Conservation (phyloP, 2,113 vertebrate genomes). For the Platysternon megacephalum region DNA sequence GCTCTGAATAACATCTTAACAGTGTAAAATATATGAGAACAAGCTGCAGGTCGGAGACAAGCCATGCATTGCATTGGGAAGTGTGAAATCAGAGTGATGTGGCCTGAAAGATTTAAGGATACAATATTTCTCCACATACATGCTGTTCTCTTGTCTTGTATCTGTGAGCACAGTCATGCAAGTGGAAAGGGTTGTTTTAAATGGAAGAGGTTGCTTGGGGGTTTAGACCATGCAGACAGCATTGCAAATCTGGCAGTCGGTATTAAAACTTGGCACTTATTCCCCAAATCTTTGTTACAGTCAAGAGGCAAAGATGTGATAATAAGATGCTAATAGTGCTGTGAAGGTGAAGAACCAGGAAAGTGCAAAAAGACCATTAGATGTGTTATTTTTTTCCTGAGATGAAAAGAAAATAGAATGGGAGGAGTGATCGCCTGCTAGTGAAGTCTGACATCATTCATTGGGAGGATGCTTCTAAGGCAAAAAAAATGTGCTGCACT, state of each 20-base stretch:
- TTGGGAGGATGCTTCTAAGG: background rate
- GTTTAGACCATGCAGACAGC: rapidly evolving
- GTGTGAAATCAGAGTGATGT: background rate
- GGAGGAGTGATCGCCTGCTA: background rate
- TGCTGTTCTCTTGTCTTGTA: background rate
- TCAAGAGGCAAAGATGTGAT: background rate
- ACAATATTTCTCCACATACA: rapidly evolving
- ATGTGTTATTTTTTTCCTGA: background rate
- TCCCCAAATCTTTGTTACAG: background rate
- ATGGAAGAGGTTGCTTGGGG: background rate
- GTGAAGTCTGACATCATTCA: background rate
- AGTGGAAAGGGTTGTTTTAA: background rate
- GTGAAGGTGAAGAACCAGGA: background rate
- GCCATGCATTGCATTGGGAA: too few species aligned
- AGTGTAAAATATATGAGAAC: too few species aligned
- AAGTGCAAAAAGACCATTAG: background rate
- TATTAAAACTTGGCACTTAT: background rate
- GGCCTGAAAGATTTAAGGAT: background rate
- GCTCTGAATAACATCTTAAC: background rate
- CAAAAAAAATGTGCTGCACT: background rate
- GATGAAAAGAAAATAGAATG: background rate
- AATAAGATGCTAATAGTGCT: background rate
- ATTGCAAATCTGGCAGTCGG: background rate
- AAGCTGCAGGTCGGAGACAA: background rate
- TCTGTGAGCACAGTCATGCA: background rate